Conservation (phyloP, 2,113 vertebrate genomes). For the Brienomyrus longianalis region DNA sequence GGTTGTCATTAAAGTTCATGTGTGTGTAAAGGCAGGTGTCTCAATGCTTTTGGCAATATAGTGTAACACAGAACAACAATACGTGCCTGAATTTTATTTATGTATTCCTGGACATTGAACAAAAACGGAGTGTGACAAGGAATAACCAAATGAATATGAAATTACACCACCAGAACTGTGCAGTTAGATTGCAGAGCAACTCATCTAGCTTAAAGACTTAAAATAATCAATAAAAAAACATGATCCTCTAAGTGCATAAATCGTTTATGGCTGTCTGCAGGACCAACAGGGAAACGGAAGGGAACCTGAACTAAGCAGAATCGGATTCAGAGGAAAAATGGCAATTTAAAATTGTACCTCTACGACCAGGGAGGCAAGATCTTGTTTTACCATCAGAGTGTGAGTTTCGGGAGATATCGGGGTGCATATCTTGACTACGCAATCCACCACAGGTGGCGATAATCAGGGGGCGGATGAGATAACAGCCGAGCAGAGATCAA, state of each 20-base stretch:
- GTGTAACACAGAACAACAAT: not conserved
- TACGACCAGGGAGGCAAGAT: conserved; percentile 51
- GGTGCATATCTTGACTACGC: not conserved
- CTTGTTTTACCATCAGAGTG: conserved; percentile 44
- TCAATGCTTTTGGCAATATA: too few relatives aligned
- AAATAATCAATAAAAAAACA: not conserved
- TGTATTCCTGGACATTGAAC: not conserved
- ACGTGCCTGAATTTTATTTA: not conserved
- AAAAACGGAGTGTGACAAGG: not conserved
- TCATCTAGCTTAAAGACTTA: not conserved
- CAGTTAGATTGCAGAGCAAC: not conserved
- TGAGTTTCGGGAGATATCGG: conserved; percentile 44
- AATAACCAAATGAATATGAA: not conserved
- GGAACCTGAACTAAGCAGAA: conserved; percentile 31
- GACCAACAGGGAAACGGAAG: not conserved
- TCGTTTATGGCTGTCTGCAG: not conserved
- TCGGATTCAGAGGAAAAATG: conserved; percentile 50
- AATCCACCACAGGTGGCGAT: not conserved
- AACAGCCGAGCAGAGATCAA: not conserved
- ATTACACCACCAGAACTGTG: not conserved
- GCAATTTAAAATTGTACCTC: conserved; percentile 62
- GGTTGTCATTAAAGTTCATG: too few relatives aligned
- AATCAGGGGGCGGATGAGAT: not conserved
- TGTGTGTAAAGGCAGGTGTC: too few relatives aligned
- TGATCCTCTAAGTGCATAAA: not conserved